Conservation (phyloP, 2,113 vertebrate genomes). For the Halcyon malimbica region DNA sequence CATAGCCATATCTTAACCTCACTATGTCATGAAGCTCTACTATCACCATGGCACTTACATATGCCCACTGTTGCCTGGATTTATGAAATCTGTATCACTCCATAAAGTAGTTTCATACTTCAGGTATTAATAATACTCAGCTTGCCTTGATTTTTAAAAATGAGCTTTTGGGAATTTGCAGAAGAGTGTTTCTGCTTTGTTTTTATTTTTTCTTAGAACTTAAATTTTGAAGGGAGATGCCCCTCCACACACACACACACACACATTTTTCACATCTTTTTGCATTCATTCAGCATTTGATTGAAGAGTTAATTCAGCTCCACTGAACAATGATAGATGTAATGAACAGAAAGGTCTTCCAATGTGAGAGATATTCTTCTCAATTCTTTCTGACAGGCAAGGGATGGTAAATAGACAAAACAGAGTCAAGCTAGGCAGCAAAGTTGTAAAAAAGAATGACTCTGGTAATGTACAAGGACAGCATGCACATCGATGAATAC, state of each 20-base stretch:
- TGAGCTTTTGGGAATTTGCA: neutral
- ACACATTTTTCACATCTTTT: slow-evolving; percentile 14
- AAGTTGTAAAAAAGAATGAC: slow-evolving; percentile 79
- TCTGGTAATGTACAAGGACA: slow-evolving; percentile 68
- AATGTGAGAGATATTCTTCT: slow-evolving; percentile 32
- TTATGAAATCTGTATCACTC: neutral
- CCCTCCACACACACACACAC: neutral
- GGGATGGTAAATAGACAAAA: slow-evolving; percentile 46
- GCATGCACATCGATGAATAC: slow-evolving; percentile 88
- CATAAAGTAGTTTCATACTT: neutral
- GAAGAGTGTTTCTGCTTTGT: neutral
- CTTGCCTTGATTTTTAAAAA: neutral
- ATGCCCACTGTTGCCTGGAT: neutral
- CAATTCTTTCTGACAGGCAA: slow-evolving; percentile 51
- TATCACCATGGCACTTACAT: fast-evolving
- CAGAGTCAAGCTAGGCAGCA: slow-evolving; percentile 65
- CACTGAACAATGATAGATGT: slow-evolving; percentile 39
- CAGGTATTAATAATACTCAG: neutral
- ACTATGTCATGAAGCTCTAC: neutral
- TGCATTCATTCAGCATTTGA: slow-evolving; percentile 46
- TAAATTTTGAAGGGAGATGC: neutral
- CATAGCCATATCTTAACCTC: neutral
- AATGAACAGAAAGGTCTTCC: slow-evolving; percentile 54
- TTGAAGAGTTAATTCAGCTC: slow-evolving; percentile 42
- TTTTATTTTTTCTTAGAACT: neutral